These are phyloP conservation scores for Aviceda subcristata DNA, from an alignment of 2,113 vertebrate genomes.

Conservation along the genomic window DNA sequence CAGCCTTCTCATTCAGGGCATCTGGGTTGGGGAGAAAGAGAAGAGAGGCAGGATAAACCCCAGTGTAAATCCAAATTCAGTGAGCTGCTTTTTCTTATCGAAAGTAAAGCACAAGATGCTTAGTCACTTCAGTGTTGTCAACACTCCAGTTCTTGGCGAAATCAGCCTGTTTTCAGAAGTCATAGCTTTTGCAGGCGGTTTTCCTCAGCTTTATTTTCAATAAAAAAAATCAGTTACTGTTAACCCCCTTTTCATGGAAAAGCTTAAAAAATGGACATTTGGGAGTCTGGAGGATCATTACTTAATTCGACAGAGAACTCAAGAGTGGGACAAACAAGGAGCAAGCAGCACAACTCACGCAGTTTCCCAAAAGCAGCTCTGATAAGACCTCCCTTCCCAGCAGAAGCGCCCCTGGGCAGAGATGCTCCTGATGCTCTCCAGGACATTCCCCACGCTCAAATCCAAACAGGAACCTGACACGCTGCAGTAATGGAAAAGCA, in stretches of 20 bases:
- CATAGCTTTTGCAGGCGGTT: background rate
- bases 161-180: background rate
- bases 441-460: background rate
- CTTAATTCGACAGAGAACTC: background rate
- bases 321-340: background rate
- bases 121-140: conserved; percentile 2
- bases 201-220: background rate
- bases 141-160: background rate
- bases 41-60: background rate
- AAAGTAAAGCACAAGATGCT: background rate
- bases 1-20: background rate
- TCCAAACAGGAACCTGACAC: background rate
- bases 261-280: background rate
- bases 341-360: background rate
- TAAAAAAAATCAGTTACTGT: background rate
- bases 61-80: background rate
- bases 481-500: background rate
- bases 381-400: background rate
- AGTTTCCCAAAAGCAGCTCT: background rate
- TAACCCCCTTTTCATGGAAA: background rate
- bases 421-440: background rate
- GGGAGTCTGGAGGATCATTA: background rate
- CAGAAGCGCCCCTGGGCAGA: background rate
- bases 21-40: background rate
- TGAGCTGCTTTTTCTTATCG: background rate